Evolutionary conservation across 2,888 invertebrate genomes (phyloP), one percentile per base, ranked within the genome.

Genomic region (Temnothorax rugatulus): DNA sequence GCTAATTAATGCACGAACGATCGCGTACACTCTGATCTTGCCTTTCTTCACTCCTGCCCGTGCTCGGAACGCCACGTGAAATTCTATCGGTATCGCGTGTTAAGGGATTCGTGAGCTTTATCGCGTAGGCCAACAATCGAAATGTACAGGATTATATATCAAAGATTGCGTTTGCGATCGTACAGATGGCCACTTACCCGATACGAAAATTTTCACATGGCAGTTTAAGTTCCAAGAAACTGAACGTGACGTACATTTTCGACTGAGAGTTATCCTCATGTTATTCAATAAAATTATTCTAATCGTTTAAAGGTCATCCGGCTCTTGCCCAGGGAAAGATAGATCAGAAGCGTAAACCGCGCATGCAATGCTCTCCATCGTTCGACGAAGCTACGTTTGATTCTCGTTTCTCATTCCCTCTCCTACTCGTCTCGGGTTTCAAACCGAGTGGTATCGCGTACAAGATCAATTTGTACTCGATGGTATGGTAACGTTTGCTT

Each of bases 401-500:
- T 77, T 66, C 44, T 66, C 66, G 25, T 59, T 38, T 76, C 41
- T 76, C 50, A 66, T 61, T 77, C 21, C n/a, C n/a, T 38, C 77
- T 82, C n/a, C 47, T 34, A 61, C n/a, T 64, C 29, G 47, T 47
- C 61, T 54, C 44, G 50, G 52, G 4, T 71, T 66, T 52, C 38
- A 77, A 29, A 29, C 13, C 44, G 50, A 59, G 64, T 13, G 25
- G 18, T 54, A 38, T 75, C 69, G 41, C 44, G 61, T 69, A 61
- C 87, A 85, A 87, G 86, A 82, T 87, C 86, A 79, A 84, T 86
- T 84, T 86, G 88, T 81, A 85, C 84, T 85, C 83, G 88, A 74
- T 59, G 73, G 85, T 83, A 84, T 88, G 89, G 89, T 89, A 89
- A 89, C 88, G 82, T 84, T 88, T 87, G 85, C 88, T 82, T 84